Percentiles rank a stretch among this genome's conserved stretches.
phyloP scores from a whole-genome alignment of 2,888 invertebrate species.

The Horisme vitalbata region DNA sequence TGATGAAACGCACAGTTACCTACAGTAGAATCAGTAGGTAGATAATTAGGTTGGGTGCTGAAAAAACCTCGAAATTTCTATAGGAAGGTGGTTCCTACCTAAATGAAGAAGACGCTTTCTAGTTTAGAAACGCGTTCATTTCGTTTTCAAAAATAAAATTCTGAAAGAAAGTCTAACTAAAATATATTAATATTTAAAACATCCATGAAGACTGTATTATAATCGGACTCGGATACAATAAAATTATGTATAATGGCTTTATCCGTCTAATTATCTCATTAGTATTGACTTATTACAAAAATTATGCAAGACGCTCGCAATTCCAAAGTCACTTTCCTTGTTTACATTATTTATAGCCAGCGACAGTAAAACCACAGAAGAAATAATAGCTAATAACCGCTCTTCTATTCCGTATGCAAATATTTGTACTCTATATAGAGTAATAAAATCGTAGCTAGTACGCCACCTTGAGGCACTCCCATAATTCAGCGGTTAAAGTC shows the following conservation, averaged over 20 bases:
- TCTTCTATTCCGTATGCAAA: slow-evolving; percentile 23
- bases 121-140: too few relatives aligned
- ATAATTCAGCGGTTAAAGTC: not conserved
- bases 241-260: slow-evolving; percentile 28
- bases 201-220: slow-evolving; percentile 5
- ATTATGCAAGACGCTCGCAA: slow-evolving; percentile 25
- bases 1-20: too few relatives aligned
- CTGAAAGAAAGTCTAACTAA: slow-evolving; percentile 9
- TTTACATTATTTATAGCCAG: slow-evolving; percentile 18
- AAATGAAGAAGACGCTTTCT: too few relatives aligned
- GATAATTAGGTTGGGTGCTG: too few relatives aligned
- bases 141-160: not conserved
- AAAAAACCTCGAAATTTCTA: too few relatives aligned
- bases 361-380: slow-evolving; percentile 10
- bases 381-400: slow-evolving; percentile 5
- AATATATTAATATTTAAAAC: slow-evolving; percentile 7
- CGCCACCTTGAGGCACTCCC: slow-evolving; percentile 9
- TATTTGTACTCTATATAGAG: not conserved
- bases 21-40: too few relatives aligned
- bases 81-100: too few relatives aligned
- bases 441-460: slow-evolving; percentile 4
- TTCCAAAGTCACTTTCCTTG: slow-evolving; percentile 30
- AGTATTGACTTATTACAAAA: slow-evolving; percentile 29
- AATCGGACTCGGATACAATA: slow-evolving; percentile 7
- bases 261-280: slow-evolving; percentile 21